Evolutionary conservation across 1,140 invertebrate species (phyloP), one percentile per base, ranked within the genome.

Genomic region (Medauroidea extradentata): DNA sequence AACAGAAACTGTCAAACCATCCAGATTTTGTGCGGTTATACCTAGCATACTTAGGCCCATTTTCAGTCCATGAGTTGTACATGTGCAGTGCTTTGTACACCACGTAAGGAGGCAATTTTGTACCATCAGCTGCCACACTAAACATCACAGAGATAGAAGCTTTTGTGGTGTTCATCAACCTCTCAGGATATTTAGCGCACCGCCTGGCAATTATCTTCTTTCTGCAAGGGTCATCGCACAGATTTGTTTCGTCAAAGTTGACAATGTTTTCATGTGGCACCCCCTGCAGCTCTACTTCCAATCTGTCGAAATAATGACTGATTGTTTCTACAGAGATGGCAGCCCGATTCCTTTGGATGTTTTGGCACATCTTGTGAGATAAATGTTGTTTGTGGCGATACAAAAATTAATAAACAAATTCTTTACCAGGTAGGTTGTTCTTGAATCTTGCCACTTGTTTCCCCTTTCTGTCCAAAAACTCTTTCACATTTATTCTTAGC

Each of bases 141-240:
- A 71, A 62, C 67, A 72, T 68, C 16, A 71, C 4, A 4, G 64
- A 67, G 19, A 42, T 65, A n/a, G 44, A 29, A 11, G 59, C 41
- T 53, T 69, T 70, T 3, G 41, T 60, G 4, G 48, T 56, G 46
- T 69, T 61, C 16, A 43, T 25, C 39, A 70, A 46, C 41, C 61
- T 62, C 60, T 76, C 70, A 23, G 71, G 64, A 64, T 75, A 69
- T 60, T 71, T 72, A 18, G 41, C 43, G 39, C 72, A 70, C 43
- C 73, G 59, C 49, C 65, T 63, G 57, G 68, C 58, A 52, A 74
- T 61, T n/a, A 46, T 55, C 66, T 69, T 73, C 38, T 67, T 68
- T 16, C 54, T 63, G 18, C 71, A 70, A 9, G 72, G 74, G 59
- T 78, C 72, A 68, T 77, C 74, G 4, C 58, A 62, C 3, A 78